Evolutionary conservation across 2,113 vertebrate genomes (phyloP), one percentile per base, ranked within the genome.

Genomic region (Anas platyrhynchos): DNA sequence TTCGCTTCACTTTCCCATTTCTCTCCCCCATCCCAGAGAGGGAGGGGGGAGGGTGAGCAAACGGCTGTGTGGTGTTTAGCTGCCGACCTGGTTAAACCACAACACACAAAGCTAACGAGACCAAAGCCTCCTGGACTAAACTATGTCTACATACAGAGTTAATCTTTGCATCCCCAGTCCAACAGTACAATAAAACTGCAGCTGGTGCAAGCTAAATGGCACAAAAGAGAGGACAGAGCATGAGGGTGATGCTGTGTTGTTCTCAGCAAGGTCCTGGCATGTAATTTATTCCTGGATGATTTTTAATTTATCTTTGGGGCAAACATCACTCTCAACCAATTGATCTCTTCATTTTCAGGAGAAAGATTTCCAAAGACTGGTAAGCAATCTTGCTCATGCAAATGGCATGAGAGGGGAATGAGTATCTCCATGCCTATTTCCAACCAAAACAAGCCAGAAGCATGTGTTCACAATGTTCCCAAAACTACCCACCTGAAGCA

Each of bases 201-300:
- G 34, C 46, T 84, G 66, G 10, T 1, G 0, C 25, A 5, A 7
- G 36, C 50, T 36, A 71, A 55, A 9, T 44, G 21, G 9, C 63
- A 61, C 0, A 0, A 55, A 69, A n/a, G 11, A 62, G 55, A 66
- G 58, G 34, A 56, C 27, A 41, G 9, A 13, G 2, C 14, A 4
- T 16, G 31, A 11, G 13, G 25, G 16, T 29, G 62, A 16, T 12
- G 13, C 11, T 61, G 25, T 48, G 29, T 25, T 81, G 32, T 22
- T 13, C 16, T 66, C 17, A 25, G 16, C 10, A 63, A 69, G 55
- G 16, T 46, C 73, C n/a, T 21, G 21, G 31, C 48, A 54, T 13
- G 26, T 4, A 46, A 7, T 48, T 90, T 38, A 25, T 65, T 72
- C 25, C 34, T 54, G 13, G 4, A 68, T 22, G 7, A 4, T 79